Evolutionary conservation across 2,797 vertebrate genomes (phyloP).

Genomic region (Octomys mimax): DNA sequence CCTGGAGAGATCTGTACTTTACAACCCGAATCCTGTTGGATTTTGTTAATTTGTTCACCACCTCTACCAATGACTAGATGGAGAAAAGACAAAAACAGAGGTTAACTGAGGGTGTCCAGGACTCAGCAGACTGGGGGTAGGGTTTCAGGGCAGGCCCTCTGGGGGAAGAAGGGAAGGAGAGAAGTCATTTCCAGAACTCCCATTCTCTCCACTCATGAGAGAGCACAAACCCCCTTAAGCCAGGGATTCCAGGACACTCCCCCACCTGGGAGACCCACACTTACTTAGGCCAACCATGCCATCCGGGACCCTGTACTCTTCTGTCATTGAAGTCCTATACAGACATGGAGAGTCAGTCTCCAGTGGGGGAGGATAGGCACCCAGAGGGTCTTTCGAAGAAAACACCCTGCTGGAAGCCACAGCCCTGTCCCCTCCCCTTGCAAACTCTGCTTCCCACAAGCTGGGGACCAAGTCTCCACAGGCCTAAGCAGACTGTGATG

Average conservation of each 20-base stretch:
- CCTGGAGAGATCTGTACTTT: conserved; percentile 98
- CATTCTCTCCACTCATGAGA: neutral
- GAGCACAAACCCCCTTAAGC: neutral
- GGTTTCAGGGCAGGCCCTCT: neutral
- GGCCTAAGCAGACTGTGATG: neutral
- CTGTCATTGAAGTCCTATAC: conserved; percentile 91
- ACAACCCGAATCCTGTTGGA: conserved; percentile 97
- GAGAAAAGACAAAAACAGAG: conserved; percentile 15
- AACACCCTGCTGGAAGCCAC: neutral
- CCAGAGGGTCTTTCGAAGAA: neutral
- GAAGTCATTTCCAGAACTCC: neutral
- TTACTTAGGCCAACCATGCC: conserved; percentile 98
- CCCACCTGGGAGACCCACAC: conserved; percentile 83
- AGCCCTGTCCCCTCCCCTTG: neutral
- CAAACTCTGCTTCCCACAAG: neutral
- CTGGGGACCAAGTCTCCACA: neutral
- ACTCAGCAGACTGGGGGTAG: neutral
- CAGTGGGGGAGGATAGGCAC: neutral
- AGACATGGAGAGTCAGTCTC: conserved; percentile 54
- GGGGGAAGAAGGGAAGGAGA: no score
- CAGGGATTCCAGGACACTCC: neutral
- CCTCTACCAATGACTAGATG: conserved; percentile 95
- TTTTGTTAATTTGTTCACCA: conserved; percentile 98
- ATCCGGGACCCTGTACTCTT: conserved; percentile 96
- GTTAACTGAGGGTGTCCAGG: neutral